Evolutionary conservation across 2,797 vertebrate species (phyloP).

Genomic region (Onychomys leucogaster): DNA sequence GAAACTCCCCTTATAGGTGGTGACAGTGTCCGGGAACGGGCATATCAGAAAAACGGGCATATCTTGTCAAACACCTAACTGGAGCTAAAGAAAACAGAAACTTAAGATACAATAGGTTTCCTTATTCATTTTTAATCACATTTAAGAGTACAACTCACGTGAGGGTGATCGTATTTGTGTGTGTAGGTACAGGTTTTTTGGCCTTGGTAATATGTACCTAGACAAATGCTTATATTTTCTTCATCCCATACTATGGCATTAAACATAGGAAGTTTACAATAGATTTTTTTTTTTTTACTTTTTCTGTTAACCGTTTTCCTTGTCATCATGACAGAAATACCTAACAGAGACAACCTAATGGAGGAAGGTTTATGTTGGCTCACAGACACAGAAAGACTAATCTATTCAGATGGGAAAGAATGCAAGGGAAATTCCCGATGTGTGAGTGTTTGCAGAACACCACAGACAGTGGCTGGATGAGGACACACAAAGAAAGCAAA

Average conservation of each 20-base stretch:
- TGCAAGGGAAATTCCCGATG: neutral
- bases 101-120: neutral
- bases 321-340: neutral
- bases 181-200: neutral
- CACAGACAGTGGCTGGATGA: neutral
- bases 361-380: neutral
- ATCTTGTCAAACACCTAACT: neutral
- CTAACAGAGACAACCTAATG: neutral
- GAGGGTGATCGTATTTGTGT: no score
- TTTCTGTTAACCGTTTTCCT: neutral
- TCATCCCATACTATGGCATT: neutral
- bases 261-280: neutral
- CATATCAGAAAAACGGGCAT: no score
- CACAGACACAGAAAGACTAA: neutral
- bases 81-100: neutral
- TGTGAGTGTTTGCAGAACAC: neutral
- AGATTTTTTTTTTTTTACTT: neutral
- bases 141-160: neutral
- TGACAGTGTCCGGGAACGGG: neutral
- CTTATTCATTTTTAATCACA: neutral
- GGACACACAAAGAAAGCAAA: neutral
- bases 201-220: neutral
- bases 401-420: neutral
- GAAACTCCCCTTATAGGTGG: neutral
- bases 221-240: neutral